A percentile compares a stretch with the other conserved stretches of the same genome.
Evolutionary conservation across 2,888 invertebrate species (phyloP).

Genomic region (Spodoptera picta): DNA sequence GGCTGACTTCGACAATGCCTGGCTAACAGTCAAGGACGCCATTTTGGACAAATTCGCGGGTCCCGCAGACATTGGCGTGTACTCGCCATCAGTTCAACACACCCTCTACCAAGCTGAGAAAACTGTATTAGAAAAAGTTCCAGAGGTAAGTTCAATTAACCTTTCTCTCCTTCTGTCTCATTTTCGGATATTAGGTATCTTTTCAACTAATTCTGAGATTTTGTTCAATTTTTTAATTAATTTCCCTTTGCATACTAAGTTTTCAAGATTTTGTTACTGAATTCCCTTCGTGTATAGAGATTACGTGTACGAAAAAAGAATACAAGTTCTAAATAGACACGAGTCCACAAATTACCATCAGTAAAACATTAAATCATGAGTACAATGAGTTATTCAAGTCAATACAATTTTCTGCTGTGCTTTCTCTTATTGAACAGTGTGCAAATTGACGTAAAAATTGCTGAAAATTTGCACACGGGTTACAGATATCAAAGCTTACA

Average conservation of each 20-base stretch:
- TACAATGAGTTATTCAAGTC: too few species aligned
- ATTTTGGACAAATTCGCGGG: conserved; percentile 94
- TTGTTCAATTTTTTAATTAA: too few species aligned
- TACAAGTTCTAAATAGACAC: too few species aligned
- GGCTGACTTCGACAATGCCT: conserved; percentile 91
- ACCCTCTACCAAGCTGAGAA: conserved; percentile 92
- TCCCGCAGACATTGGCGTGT: conserved; percentile 91
- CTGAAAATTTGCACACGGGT: conserved; percentile 24
- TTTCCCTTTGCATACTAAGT: too few species aligned
- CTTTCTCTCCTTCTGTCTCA: background rate
- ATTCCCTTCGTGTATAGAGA: too few species aligned
- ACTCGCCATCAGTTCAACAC: conserved; percentile 94
- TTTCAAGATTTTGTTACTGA: too few species aligned
- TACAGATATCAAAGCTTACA: background rate
- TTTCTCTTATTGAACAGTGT: background rate
- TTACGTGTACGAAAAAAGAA: too few species aligned
- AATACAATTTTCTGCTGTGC: background rate
- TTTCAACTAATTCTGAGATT: too few species aligned
- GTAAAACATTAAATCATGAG: too few species aligned
- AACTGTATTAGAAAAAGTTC: conserved; percentile 90
- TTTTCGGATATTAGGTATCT: background rate
- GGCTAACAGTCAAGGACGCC: conserved; percentile 91
- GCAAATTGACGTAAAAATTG: background rate
- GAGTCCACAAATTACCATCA: too few species aligned
- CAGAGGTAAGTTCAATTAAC: conserved; percentile 86